Evolutionary conservation across 2,888 invertebrate species (phyloP).

Genomic region (Drosophila pseudotalamancana): DNA sequence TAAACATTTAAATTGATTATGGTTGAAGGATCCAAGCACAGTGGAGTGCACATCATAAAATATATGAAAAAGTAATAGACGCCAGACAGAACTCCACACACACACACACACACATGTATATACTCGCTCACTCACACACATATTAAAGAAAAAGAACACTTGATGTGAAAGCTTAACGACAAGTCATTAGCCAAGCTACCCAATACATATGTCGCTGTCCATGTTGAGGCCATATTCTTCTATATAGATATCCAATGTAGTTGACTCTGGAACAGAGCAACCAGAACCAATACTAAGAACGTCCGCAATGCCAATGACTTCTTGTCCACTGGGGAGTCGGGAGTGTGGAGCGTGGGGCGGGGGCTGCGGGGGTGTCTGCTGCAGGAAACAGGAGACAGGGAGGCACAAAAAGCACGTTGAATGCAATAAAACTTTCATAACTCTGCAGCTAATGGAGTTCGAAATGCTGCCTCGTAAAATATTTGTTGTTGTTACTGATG

Average conservation of each 20-base stretch:
- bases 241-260: constrained; percentile 37
- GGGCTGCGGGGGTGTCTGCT: background rate
- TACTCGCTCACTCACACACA: background rate
- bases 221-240: constrained; percentile 39
- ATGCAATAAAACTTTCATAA: constrained; percentile 78
- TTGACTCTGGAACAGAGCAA: constrained; percentile 39
- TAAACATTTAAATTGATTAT: constrained; percentile 46
- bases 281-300: constrained; percentile 5
- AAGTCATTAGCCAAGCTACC: constrained; percentile 52
- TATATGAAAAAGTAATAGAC: constrained; percentile 27
- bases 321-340: constrained; percentile 28
- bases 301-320: constrained; percentile 70
- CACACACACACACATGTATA: constrained; percentile 1
- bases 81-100: constrained; percentile 6
- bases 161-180: constrained; percentile 56
- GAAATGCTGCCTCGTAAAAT: constrained; percentile 76
- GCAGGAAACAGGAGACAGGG: constrained; percentile 34
- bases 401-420: constrained; percentile 55
- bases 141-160: constrained; percentile 23
- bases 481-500: constrained; percentile 52
- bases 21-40: constrained; percentile 9
- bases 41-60: constrained; percentile 40
- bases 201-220: constrained; percentile 54
- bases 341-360: background rate
- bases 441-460: constrained; percentile 77